Evolutionary conservation across 2,888 invertebrate species (phyloP), one percentile per base, ranked within the genome.

Genomic region (Ophion slaviceki): DNA sequence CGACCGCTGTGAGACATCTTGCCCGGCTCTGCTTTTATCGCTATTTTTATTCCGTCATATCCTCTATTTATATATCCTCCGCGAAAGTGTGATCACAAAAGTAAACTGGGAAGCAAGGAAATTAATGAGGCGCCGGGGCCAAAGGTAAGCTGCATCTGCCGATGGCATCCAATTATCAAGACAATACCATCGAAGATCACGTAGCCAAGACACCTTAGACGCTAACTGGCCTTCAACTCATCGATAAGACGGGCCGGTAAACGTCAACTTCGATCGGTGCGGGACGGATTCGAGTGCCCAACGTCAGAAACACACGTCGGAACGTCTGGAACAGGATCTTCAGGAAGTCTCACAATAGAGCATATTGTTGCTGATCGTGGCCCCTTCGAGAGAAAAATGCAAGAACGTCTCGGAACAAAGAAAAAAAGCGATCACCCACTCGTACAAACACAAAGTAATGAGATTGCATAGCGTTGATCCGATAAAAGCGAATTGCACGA

Each of bases 161-260:
- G 67, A 70, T 68, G 79, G 68, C 83, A 68, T 67, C 74, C 68
- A 83, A 79, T 79, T 70, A 79, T 68, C 59, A 47, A 75, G 17
- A 81, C 83, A 82, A 82, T 74, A 24, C n/a, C 40, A 53, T 62
- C 45, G 62, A 57, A 75, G 53, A 79, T 62, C 62, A 62, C 68
- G 11, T 5, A 17, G 17, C 24, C 72, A 47, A 62, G 74, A 79
- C 72, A 53, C 79, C 40, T 79, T 14, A 8, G 36, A 79, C 68
- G 53, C 68, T 83, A 75, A 83, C 62, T 40, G 74, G 68, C 68
- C 8, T 83, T 79, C 81, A 40, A 72, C 57, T 10, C 53, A 40
- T 79, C 74, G 57, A 78, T 78, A 72, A 61, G n/a, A 36, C 40
- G 64, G 20, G 24, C 14, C 36, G 70, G 36, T 70, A 24, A 78